These are phyloP conservation scores for Andricus quercusramuli DNA, from an alignment of 2,888 invertebrate species.

Conservation along the genomic window DNA sequence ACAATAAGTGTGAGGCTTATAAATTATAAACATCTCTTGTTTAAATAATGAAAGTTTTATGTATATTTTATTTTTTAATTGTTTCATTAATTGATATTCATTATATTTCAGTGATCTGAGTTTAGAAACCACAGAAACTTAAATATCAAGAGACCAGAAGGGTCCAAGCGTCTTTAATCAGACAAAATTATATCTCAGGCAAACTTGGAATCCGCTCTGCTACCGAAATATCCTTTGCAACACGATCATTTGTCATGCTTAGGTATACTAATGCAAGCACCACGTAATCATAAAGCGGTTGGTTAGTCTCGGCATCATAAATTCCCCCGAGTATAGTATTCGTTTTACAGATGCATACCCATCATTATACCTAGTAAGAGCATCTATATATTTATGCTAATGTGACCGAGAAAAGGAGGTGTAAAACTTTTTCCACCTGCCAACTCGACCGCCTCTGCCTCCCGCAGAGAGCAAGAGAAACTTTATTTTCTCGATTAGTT, in stretches of 20 bases:
- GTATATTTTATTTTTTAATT: neutral
- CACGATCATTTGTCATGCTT: constrained; percentile 76
- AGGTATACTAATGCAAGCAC: constrained; percentile 77
- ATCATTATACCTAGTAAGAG: constrained; percentile 43
- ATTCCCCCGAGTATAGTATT: constrained; percentile 47
- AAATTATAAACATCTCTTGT: too few species aligned
- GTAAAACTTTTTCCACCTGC: constrained; percentile 56
- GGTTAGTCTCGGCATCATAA: constrained; percentile 56
- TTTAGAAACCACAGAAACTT: neutral
- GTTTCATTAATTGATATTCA: neutral
- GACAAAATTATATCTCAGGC: neutral
- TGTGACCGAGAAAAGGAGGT: constrained; percentile 55
- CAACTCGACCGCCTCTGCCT: constrained; percentile 54
- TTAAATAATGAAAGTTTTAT: too few species aligned
- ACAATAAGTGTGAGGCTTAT: too few species aligned
- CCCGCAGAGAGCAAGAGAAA: constrained; percentile 51
- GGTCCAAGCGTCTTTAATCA: neutral
- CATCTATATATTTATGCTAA: constrained; percentile 56
- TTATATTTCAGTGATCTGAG: neutral
- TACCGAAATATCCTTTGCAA: constrained; percentile 70
- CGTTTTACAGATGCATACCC: constrained; percentile 45
- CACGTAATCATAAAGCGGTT: constrained; percentile 75
- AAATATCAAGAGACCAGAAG: neutral
- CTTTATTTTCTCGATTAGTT: constrained; percentile 45
- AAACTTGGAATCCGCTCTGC: constrained; percentile 59